These are phyloP conservation scores for Coptodon rendalli DNA, from an alignment of 2,113 vertebrate genomes.

Conservation along the genomic window DNA sequence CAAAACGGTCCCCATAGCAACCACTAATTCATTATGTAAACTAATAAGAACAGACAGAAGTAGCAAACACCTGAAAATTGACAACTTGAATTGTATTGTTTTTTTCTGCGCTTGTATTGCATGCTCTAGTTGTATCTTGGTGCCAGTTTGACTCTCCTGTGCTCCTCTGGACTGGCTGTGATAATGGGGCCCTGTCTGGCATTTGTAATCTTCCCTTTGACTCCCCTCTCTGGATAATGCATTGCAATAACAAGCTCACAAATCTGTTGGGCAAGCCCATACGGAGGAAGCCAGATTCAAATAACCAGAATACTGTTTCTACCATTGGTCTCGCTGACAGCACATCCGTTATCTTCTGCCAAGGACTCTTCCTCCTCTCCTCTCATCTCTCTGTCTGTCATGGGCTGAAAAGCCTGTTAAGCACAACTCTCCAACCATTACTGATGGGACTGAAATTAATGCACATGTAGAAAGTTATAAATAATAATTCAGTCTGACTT, in stretches of 20 bases:
- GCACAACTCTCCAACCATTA: constrained; percentile 2
- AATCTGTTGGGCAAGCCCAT: constrained; percentile 33
- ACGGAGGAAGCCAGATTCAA: constrained; percentile 18
- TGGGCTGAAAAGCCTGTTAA: constrained; percentile 3
- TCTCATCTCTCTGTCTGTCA: constrained; percentile 6
- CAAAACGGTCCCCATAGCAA: constrained; percentile 41
- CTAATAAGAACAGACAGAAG: constrained; percentile 10
- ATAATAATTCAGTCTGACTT: not conserved
- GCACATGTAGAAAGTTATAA: not conserved
- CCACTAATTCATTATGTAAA: constrained; percentile 17
- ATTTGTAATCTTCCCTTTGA: constrained; percentile 51
- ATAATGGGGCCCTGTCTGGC: constrained; percentile 29
- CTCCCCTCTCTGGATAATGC: constrained; percentile 21
- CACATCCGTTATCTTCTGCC: constrained; percentile 15
- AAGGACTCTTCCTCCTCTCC: constrained; percentile 17
- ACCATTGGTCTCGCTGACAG: constrained; percentile 32
- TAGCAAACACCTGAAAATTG: constrained; percentile 24
- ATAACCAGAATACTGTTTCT: constrained; percentile 17
- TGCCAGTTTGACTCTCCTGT: constrained; percentile 35
- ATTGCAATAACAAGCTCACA: constrained; percentile 45
- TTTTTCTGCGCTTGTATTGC: not conserved
- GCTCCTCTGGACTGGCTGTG: constrained; percentile 38
- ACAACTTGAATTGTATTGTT: not conserved
- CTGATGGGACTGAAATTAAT: constrained; percentile 6
- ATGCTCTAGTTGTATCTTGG: not conserved